Percentiles rank a stretch among this genome's conserved stretches.
Conservation (phyloP, 2,113 vertebrate genomes). For the Cacatua alba region DNA sequence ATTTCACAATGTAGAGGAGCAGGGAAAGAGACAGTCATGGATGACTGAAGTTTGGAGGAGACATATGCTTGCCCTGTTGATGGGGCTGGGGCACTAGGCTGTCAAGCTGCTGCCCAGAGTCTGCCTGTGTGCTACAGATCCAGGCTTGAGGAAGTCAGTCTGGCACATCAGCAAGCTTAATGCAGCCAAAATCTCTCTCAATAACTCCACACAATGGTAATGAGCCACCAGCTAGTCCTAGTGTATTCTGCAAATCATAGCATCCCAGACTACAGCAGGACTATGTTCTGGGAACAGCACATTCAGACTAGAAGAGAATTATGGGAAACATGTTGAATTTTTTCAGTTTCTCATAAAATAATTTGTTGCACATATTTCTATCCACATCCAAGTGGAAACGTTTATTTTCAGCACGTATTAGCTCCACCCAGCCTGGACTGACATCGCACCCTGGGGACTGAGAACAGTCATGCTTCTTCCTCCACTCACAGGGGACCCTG, state of each 20-base stretch:
- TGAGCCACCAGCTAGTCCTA: not conserved
- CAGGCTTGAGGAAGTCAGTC: not conserved
- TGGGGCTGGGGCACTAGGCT: not conserved
- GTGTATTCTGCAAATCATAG: not conserved
- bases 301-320: not conserved
- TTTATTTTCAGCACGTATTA: not conserved
- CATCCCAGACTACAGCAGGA: not conserved
- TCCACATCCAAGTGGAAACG: not conserved
- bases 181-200: not conserved
- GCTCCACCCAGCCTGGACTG: not conserved
- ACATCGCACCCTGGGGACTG: not conserved
- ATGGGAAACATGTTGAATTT: not conserved
- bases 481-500: not conserved
- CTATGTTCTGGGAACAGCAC: rapidly evolving
- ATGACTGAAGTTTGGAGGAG: not conserved
- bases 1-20: not conserved
- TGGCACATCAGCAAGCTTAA: not conserved
- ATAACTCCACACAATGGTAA: not conserved
- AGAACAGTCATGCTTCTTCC: not conserved
- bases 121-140: not conserved
- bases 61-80: not conserved
- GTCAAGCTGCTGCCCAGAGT: not conserved
- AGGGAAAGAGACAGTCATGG: not conserved
- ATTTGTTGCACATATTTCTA: not conserved
- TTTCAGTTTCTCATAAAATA: not conserved